Evolutionary conservation across 2,888 invertebrate genomes (phyloP), one percentile per base, ranked within the genome.

Genomic region (Sesamia inferens): DNA sequence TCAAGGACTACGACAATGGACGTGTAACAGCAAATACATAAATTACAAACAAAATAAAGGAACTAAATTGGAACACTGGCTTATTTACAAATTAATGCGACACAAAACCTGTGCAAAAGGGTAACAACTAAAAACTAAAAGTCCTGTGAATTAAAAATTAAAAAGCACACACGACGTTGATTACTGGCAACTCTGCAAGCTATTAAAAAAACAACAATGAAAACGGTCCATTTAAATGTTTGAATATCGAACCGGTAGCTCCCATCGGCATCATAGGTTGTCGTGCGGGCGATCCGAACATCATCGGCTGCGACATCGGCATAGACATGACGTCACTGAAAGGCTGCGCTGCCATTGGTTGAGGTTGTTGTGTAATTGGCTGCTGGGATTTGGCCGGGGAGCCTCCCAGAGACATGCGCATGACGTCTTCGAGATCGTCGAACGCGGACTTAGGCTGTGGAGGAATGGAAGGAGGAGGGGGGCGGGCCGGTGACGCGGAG

Each of bases 391-490:
- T 94, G 70, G 95, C 94, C 67, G 97, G 97, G 70, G 97, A 97
- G 76, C 97, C 97, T 67, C 97, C 97, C 88, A 97, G 96, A 67
- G 97, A 97, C 96, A 97, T 97, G 75, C 97, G 96, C 94, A 97
- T 97, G 73, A 96, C 97, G 89, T 97, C 97, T 89, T 97, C 97
- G 83, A 97, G 96, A 88, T 97, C 97, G 89, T 97, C 97, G 91
- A 97, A 97, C 54, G 97, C 97, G 85, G 97, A 97, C 88, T 97
- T 97, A 71, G 96, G 95, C 78, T 94, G 93, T 68, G 92, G 91
- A 79, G 94, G 94, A 81, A 91, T 89, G 54, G 90, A 84, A 48
- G 96, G 96, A 73, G 96, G 96, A 67, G 97, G 96, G 92, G 95
- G 97, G 90, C 95, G 97, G 95, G 95, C 95, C 83, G 94, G 96